These are phyloP conservation scores for Sinelater perroti DNA, from an alignment of 2,888 invertebrate species.

Conservation along the genomic window DNA sequence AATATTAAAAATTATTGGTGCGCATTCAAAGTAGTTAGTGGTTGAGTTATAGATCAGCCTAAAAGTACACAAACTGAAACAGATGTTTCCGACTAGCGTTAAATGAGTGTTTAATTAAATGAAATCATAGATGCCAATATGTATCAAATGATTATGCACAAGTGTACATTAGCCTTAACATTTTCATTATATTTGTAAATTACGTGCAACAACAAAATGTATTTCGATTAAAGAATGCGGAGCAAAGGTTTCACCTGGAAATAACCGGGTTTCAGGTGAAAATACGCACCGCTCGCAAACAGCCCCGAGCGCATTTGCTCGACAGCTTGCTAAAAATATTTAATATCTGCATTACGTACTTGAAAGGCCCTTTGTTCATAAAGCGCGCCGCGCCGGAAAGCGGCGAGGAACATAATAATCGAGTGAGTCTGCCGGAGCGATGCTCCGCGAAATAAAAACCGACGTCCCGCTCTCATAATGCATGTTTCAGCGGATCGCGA, in stretches of 20 bases:
- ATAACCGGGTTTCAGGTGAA: not conserved
- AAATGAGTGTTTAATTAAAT: too few species aligned
- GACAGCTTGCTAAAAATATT: constrained; percentile 13
- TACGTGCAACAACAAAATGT: not conserved
- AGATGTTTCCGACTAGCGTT: too few species aligned
- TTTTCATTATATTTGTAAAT: not conserved
- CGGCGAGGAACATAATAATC: constrained; percentile 35
- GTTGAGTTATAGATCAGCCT: too few species aligned
- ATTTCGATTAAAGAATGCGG: not conserved
- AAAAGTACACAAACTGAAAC: too few species aligned
- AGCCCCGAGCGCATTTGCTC: too few species aligned
- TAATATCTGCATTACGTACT: constrained; percentile 23
- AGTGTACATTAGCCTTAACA: not conserved
- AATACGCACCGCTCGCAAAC: too few species aligned
- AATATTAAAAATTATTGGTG: too few species aligned
- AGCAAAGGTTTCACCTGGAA: not conserved
- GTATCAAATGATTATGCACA: not conserved
- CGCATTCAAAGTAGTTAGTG: too few species aligned
- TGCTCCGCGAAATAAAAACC: constrained; percentile 34
- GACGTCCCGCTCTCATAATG: constrained; percentile 41
- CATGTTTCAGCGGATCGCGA: constrained; percentile 44
- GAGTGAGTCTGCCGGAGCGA: constrained; percentile 32
- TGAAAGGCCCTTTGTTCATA: constrained; percentile 24
- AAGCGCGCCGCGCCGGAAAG: constrained; percentile 13
- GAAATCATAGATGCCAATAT: too few species aligned